Conservation (phyloP, 2,797 vertebrate species). For the Neosilurus hyrtlii region DNA sequence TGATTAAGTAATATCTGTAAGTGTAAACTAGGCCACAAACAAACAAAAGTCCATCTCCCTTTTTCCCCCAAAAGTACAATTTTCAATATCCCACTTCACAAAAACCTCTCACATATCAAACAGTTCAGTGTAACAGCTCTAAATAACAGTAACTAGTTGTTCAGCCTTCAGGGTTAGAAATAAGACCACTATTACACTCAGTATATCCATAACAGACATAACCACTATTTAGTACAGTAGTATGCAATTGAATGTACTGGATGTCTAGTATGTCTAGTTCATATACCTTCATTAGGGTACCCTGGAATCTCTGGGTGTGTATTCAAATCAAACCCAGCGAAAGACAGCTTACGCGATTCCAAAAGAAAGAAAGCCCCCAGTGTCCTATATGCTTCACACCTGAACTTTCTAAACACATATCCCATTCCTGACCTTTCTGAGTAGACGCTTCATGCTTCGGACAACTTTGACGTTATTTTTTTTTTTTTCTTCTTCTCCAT, state of each 20-base stretch:
- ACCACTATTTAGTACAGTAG: neutral
- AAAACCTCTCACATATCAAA: neutral
- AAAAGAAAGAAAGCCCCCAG: neutral
- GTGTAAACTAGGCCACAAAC: neutral
- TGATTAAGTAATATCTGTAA: neutral
- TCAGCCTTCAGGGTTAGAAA: neutral
- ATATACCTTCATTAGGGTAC: neutral
- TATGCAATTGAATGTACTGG: neutral
- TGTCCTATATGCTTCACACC: neutral
- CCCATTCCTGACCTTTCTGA: constrained; percentile 6
- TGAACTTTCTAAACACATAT: constrained; percentile 3
- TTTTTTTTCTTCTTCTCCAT: neutral
- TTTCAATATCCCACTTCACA: neutral
- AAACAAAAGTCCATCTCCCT: neutral
- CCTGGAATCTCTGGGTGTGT: neutral
- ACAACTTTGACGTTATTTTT: neutral
- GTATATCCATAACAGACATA: neutral
- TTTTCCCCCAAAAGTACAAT: neutral
- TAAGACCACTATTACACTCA: neutral
- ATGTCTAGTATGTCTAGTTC: neutral
- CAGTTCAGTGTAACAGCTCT: constrained; percentile 8
- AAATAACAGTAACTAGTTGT: neutral
- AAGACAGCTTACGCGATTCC: neutral
- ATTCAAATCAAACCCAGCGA: neutral
- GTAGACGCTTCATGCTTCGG: neutral